Conservation (phyloP, 2,113 vertebrate genomes). For the Pachycephala philippinensis region DNA sequence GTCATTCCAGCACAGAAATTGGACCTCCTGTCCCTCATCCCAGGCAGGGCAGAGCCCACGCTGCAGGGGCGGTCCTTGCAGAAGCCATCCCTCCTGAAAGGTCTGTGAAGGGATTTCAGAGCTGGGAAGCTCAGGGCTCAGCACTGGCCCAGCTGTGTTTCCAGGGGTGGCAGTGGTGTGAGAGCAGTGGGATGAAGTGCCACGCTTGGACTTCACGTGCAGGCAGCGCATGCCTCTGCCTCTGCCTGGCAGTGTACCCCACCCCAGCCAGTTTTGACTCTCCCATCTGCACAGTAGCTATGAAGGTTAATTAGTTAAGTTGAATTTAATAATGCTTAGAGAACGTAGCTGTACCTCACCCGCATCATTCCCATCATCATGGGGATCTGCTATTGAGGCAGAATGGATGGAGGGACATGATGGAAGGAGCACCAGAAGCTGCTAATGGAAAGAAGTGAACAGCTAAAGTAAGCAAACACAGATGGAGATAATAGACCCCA, state of each 20-base stretch:
- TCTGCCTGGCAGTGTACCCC: neutral
- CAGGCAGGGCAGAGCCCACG: neutral
- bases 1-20: neutral
- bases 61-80: neutral
- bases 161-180: neutral
- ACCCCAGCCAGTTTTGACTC: neutral
- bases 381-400: neutral
- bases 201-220: fast-evolving
- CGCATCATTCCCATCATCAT: neutral
- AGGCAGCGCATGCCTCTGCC: neutral
- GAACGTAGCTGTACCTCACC: neutral
- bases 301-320: neutral
- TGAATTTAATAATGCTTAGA: neutral
- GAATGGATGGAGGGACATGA: neutral
- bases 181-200: neutral
- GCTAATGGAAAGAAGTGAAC: neutral
- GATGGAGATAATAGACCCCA: neutral
- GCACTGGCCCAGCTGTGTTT: neutral
- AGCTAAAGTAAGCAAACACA: neutral
- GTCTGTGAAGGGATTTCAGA: neutral
- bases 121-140: neutral
- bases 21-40: neutral
- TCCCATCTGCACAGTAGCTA: neutral
- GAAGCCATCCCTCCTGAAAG: neutral
- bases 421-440: neutral